Evolutionary conservation across 1,140 invertebrate species (phyloP), one percentile per base, ranked within the genome.

Genomic region (Achatina immaculata): DNA sequence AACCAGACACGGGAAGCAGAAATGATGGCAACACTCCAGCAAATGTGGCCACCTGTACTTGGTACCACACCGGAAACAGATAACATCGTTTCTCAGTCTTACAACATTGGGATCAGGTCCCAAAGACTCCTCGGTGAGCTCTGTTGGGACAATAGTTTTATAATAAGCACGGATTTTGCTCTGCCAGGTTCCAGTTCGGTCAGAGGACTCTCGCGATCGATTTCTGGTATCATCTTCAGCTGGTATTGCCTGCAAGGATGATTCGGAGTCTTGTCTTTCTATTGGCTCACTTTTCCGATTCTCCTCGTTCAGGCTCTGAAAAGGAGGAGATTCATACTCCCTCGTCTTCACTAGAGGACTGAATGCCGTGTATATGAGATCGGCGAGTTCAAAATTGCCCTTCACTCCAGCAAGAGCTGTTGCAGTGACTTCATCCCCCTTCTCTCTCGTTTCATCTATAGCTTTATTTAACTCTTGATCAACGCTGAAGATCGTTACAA

Each of bases 1-100:
- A 19, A 34, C 68, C 3, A 80, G 9, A 62, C 78, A 80, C 3
- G 45, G 38, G 34, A 66, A 80, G 36, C 78, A 80, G n/a, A 80
- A 72, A 14, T 28, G 7, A n/a, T 80, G 78, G 24, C n/a, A 71
- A 38, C 78, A 80, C 9, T 34, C 1, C 2, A 80, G 66, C 16
- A 80, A 0, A 72, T 80, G 78, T 2, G 78, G 78, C 78, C 78
- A 80, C 38, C 66, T 40, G 76, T 68, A 48, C 6, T 11, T 48
- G 0, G 21, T 31, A 21, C 65, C 16, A n/a, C 76, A 78, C 1
- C 21, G 34, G 31, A 34, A n/a, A 48, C 76, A 77, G 28, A 31
- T 1, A n/a, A 28, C 28, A 1, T 51, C 9, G 2, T 74, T 21
- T 45, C 28, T 74, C 45, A 43, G 68, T 69, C 42, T 40, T 4